Base-by-base conservation (phyloP, 2,888 invertebrate genomes). In the Sacculina carcini region DNA sequence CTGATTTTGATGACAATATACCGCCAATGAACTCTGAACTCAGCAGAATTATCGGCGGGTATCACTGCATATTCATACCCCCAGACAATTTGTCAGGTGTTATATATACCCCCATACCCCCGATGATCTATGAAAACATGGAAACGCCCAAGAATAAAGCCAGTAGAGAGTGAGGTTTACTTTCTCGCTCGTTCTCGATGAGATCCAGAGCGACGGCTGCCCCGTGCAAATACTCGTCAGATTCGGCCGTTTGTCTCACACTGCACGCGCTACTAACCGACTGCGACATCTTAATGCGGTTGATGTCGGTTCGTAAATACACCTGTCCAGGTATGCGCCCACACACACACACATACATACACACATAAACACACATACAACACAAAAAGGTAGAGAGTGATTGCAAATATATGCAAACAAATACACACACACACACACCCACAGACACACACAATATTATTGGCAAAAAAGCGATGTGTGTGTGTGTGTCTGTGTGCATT, bases 271-370 rank as follows among this genome's bases (percentile, higher is more conserved):
- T 83, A 5, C 92, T 90, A 51, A 89, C 76, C 1, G 90, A 83
- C 68, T 77, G 71, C n/a, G 79, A 82, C 76, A 79, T 76, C 75
- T 79, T 76, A 60, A 94, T 78, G 64, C 78, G 70, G 62, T 90
- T 90, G 58, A 92, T 73, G 72, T 92, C 92, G 47, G 87, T 79
- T 61, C 94, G 73, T 65, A 94, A 92, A 66, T 92, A 94, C 2
- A 68, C 63, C 64, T 64, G 52, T 2, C 21, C 21, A 24, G 19
- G 21, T 29, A 24, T 19, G 19, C 36, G 21, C 28, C n/a, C 19
- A 44, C 26, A 21, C 36, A 36, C 36, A 36, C 36, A 36, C 5
- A 36, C 34, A 34, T n/a, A 34, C 34, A 34, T n/a, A 34, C 34
- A 34, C 34, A 34, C 34, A 34, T n/a, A 34, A 10, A 34, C 34